Evolutionary conservation across 2,113 vertebrate species (phyloP), one percentile per base, ranked within the genome.

Genomic region (Anarhynchus alexandrinus): DNA sequence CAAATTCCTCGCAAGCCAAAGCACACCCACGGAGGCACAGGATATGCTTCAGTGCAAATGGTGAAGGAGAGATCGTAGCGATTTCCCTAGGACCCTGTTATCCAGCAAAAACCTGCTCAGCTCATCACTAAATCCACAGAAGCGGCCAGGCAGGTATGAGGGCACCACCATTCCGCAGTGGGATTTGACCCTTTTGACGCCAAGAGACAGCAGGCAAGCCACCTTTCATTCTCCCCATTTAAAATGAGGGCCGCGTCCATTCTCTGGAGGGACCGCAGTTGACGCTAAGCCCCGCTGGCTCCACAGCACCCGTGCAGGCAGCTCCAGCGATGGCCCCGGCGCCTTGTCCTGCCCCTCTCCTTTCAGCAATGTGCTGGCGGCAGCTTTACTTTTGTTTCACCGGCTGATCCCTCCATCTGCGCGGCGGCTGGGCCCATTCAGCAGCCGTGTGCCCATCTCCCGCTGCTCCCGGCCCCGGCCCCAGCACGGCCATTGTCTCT

Each of bases 311-410:
- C 70, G 15, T 13, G 38, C 49, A 84, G 95, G 96, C 98, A 94
- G 96, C 88, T 97, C 97, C 98, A 73, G 88, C 42, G 36, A 54
- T 21, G 4, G 93, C 47, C 86, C 0, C 1, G 45, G 84, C 11
- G 0, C 36, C 29, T n/a, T 72, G 96, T 97, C 94, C 95, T 98
- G 97, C 96, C 94, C 82, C 90, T 97, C 94, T 97, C 95, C 64
- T 96, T 96, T 98, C 97, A 98, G 96, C 86, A 97, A 98, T 97
- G 92, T 97, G 98, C 98, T 97, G 96, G 95, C 94, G 96, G 94
- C 97, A 98, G 98, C 97, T 97, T 96, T 98, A 95, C 98, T 98
- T 98, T 98, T 98, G 98, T 98, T 96, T 96, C 47, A 25, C 93
- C 23, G 61, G 94, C 95, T 98, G 98, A 97, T 98, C 97, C 97